Conservation (phyloP, 1,140 invertebrate species). For the Papilio xuthus region DNA sequence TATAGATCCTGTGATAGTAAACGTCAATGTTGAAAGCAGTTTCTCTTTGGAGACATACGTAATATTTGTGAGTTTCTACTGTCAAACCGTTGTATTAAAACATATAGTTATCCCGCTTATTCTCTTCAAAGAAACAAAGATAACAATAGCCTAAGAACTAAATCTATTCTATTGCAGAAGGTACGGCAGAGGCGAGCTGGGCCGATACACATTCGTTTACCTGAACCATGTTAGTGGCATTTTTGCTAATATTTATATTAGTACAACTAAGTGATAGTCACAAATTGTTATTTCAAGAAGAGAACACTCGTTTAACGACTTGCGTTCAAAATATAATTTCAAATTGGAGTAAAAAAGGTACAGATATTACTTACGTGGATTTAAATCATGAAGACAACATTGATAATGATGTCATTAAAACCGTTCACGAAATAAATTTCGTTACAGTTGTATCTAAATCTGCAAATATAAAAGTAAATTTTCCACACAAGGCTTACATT, state of each 20-base stretch:
- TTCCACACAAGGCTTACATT: constrained; percentile 26
- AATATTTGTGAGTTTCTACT: not conserved
- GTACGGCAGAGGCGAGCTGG: no score
- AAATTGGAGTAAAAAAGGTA: constrained; percentile 4
- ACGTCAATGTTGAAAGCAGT: not conserved
- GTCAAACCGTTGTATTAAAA: not conserved
- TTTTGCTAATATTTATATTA: constrained; percentile 8
- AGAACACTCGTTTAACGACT: not conserved
- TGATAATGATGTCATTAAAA: constrained; percentile 18
- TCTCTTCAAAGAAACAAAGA: no score
- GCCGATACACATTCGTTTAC: not conserved
- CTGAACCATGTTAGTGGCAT: constrained; percentile 14
- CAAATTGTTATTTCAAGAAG: constrained; percentile 3
- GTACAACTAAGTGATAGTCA: not conserved
- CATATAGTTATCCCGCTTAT: no score
- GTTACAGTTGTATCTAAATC: constrained; percentile 23
- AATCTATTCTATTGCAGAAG: not conserved
- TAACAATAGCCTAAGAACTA: not conserved
- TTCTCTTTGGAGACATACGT: not conserved
- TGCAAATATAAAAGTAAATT: not conserved
- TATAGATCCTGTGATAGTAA: not conserved
- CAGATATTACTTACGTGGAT: constrained; percentile 4
- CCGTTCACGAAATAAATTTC: constrained; percentile 1
- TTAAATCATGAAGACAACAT: constrained; percentile 15
- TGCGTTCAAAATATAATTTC: constrained; percentile 26